Conservation (phyloP, 2,888 invertebrate genomes). For the Ischnus inquisitorius region DNA sequence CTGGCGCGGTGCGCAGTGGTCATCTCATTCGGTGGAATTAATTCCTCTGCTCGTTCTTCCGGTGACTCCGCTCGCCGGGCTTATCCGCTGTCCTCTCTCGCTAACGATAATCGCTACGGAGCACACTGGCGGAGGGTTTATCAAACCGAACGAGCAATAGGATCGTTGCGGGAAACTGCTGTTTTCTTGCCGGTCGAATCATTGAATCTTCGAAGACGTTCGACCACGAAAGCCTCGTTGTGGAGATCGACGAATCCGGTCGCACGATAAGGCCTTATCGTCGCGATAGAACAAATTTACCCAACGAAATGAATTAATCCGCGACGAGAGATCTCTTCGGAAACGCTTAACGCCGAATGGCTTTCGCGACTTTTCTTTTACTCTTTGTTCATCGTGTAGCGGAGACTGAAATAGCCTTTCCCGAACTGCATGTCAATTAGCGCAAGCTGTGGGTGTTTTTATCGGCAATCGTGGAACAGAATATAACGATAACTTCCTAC, state of each 20-base stretch:
- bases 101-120: constrained; percentile 61
- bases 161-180: constrained; percentile 52
- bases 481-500: constrained; percentile 20
- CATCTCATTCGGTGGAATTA: constrained; percentile 50
- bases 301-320: constrained; percentile 39
- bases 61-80: constrained; percentile 38
- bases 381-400: neutral
- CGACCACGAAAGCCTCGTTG: neutral
- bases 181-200: constrained; percentile 52
- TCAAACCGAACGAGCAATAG: constrained; percentile 61
- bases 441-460: neutral
- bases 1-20: constrained; percentile 10
- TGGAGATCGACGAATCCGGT: constrained; percentile 24
- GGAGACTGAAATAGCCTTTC: neutral
- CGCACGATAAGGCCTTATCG: constrained; percentile 49
- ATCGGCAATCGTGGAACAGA: neutral
- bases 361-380: neutral
- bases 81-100: constrained; percentile 52
- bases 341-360: constrained; percentile 17
- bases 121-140: constrained; percentile 48
- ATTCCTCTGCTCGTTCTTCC: constrained; percentile 37
- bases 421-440: neutral
- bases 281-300: constrained; percentile 42
- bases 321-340: constrained; percentile 6
- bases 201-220: constrained; percentile 41